A percentile compares a stretch with the other conserved stretches of the same genome.
phyloP scores from a whole-genome alignment of 2,113 vertebrate species.

The Setophaga kirtlandii region DNA sequence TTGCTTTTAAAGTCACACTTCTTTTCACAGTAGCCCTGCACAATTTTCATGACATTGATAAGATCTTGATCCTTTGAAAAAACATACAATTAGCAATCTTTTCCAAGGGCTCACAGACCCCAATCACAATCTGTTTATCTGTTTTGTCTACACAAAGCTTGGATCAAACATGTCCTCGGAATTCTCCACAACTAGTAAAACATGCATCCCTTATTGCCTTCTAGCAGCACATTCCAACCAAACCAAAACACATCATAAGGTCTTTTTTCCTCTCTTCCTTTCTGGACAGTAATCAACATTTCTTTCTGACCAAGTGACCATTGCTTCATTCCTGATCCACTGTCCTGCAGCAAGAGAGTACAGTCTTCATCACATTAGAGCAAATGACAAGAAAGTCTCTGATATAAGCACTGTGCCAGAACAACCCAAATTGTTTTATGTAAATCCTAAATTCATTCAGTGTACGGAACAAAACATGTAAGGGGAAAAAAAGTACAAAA shows the following conservation, averaged over 20 bases:
- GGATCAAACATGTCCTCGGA: not conserved
- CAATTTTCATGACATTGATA: not conserved
- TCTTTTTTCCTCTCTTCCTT: not conserved
- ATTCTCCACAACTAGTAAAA: not conserved
- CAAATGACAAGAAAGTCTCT: not conserved
- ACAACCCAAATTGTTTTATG: not conserved
- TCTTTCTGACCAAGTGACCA: not conserved
- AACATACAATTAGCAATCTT: not conserved
- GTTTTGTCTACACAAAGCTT: not conserved
- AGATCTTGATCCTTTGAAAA: not conserved
- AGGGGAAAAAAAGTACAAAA: not conserved
- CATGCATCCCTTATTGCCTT: not conserved
- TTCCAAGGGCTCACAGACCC: not conserved
- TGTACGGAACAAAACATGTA: not conserved
- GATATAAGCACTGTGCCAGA: not conserved
- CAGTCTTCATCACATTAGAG: not conserved
- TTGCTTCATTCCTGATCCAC: not conserved
- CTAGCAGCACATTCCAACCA: not conserved
- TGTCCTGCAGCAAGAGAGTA: not conserved
- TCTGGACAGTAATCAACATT: not conserved
- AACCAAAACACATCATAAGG: not conserved
- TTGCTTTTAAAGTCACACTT: not conserved
- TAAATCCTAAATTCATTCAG: not conserved
- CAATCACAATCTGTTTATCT: not conserved
- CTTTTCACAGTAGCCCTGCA: not conserved